Conservation (phyloP, 1,140 invertebrate genomes). For the Polyergus mexicanus region DNA sequence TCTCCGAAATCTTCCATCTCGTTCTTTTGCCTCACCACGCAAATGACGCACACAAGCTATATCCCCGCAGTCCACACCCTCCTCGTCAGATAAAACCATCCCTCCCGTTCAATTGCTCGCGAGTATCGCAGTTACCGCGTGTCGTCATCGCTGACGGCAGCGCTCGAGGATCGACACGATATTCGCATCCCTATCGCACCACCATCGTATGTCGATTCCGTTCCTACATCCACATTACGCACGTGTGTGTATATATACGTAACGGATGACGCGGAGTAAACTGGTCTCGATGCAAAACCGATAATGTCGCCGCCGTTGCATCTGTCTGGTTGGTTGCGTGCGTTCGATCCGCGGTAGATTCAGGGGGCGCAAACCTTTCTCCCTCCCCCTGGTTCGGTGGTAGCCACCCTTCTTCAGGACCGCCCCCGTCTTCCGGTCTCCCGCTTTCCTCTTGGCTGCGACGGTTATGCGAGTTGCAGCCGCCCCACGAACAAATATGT, state of each 20-base stretch:
- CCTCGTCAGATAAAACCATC: slow-evolving; percentile 8
- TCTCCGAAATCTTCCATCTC: neutral
- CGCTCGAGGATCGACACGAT: slow-evolving; percentile 20
- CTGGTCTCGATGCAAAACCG: slow-evolving; percentile 82
- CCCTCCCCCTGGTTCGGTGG: neutral
- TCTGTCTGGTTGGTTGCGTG: slow-evolving; percentile 35
- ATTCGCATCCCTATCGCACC: slow-evolving; percentile 11
- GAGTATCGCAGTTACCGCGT: neutral
- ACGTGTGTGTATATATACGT: slow-evolving; percentile 27
- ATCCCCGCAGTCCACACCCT: neutral
- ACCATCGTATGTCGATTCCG: neutral
- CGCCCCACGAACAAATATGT: slow-evolving; percentile 64
- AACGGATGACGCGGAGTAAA: slow-evolving; percentile 67
- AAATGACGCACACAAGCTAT: slow-evolving; percentile 45
- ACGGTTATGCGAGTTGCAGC: slow-evolving; percentile 63
- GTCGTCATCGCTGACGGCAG: slow-evolving; percentile 25
- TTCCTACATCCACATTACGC: neutral
- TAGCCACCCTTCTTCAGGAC: neutral
- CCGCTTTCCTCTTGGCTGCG: neutral
- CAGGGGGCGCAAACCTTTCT: neutral
- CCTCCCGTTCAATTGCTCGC: slow-evolving; percentile 7
- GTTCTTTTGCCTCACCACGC: neutral
- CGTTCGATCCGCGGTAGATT: slow-evolving; percentile 62
- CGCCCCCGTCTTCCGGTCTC: slow-evolving; percentile 17
- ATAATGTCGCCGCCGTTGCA: slow-evolving; percentile 78